A percentile compares a stretch with the other conserved stretches of the same genome.
Evolutionary conservation across 2,113 vertebrate species (phyloP).

Genomic region (Drymodes brunneopygia): DNA sequence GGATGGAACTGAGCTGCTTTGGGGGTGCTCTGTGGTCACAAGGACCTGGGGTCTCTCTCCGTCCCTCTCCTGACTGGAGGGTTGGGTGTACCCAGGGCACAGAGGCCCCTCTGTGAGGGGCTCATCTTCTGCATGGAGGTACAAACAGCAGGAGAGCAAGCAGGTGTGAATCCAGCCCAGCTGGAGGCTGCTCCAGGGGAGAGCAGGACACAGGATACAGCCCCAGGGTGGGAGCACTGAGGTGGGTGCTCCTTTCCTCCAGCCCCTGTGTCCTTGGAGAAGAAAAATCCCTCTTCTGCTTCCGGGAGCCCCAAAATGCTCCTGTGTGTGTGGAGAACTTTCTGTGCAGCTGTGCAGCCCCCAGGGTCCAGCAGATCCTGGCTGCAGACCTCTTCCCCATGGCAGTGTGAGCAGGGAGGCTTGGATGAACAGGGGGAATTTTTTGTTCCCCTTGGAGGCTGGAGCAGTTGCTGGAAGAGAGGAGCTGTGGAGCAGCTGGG

Average conservation of each 20-base stretch:
- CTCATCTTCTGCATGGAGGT: not conserved
- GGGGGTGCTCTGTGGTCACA: no score
- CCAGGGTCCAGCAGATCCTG: not conserved
- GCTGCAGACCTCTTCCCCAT: not conserved
- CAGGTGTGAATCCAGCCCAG: not conserved
- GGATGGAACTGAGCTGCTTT: not conserved
- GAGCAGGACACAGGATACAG: not conserved
- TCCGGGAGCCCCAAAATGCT: not conserved
- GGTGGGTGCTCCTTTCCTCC: not conserved
- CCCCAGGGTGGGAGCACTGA: not conserved
- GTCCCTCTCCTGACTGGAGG: not conserved
- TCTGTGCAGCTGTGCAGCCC: not conserved
- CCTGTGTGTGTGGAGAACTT: not conserved
- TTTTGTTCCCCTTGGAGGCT: not conserved
- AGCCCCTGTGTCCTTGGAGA: not conserved
- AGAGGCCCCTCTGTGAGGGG: not conserved
- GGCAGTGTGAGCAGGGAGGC: not conserved
- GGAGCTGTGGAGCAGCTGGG: not conserved
- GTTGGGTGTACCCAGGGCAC: not conserved
- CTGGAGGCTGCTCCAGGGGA: not conserved
- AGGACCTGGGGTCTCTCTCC: not conserved
- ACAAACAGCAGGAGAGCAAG: not conserved
- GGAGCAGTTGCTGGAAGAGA: not conserved
- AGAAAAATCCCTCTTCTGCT: not conserved
- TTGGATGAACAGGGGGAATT: accelerated